These are phyloP conservation scores for Argyresthia albistria DNA, from an alignment of 2,888 invertebrate species.

Conservation along the genomic window DNA sequence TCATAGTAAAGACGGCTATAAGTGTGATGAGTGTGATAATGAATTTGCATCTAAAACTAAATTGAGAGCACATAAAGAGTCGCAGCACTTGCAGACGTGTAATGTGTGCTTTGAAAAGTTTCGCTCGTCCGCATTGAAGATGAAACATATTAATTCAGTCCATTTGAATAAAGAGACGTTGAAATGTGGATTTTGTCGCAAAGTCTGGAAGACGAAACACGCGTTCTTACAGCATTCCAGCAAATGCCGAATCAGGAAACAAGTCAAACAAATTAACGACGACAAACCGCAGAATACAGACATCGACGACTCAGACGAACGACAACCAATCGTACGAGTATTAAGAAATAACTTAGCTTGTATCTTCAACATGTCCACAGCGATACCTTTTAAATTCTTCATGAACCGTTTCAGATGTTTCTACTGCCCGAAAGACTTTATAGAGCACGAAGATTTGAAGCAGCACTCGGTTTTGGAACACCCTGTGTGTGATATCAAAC, in stretches of 20 bases:
- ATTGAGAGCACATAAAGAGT: conserved; percentile 34
- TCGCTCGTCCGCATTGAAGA: conserved; percentile 26
- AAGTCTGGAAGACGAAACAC: conserved; percentile 34
- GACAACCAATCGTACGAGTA: conserved; percentile 16
- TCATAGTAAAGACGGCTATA: conserved; percentile 30
- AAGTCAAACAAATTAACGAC: background rate
- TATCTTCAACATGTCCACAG: conserved; percentile 28
- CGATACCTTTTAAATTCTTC: conserved; percentile 29
- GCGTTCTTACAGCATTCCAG: conserved; percentile 40
- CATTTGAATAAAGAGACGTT: conserved; percentile 26
- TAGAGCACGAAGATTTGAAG: conserved; percentile 35
- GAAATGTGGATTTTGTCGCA: conserved; percentile 40
- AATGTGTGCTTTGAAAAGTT: conserved; percentile 44
- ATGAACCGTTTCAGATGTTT: conserved; percentile 49
- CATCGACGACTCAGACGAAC: background rate
- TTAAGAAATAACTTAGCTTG: conserved; percentile 36
- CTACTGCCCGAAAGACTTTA: conserved; percentile 48
- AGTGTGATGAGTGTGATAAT: conserved; percentile 33
- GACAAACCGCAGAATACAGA: background rate
- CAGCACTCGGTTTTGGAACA: conserved; percentile 39
- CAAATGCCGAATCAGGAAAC: conserved; percentile 21
- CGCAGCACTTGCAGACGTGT: conserved; percentile 37
- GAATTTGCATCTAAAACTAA: conserved; percentile 25
- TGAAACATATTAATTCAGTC: conserved; percentile 40
- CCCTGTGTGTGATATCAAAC: conserved; percentile 37